Percentiles rank a stretch among this genome's conserved stretches.
Evolutionary conservation across 1,140 invertebrate genomes (phyloP).

Genomic region (Rhopalosiphum padi): DNA sequence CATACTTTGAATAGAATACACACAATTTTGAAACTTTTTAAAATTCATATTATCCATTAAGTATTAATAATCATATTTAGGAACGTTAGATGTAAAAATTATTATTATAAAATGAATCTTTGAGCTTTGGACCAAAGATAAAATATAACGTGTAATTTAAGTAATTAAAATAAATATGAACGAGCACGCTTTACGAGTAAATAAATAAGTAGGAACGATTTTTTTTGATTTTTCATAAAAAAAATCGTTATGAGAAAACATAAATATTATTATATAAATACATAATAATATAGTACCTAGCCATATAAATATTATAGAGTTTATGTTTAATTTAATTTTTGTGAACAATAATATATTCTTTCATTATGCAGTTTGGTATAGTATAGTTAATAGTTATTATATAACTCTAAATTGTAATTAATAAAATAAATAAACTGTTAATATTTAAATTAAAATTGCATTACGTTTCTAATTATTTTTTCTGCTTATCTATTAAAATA

Average conservation of each 20-base stretch:
- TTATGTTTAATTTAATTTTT: background rate
- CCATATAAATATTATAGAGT: background rate
- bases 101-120: background rate
- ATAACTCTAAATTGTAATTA: background rate
- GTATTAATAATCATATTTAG: background rate
- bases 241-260: background rate
- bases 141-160: background rate
- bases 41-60: background rate
- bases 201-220: background rate
- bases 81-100: background rate
- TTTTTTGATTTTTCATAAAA: background rate
- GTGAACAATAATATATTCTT: background rate
- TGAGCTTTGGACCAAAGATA: background rate
- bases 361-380: background rate
- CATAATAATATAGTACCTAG: no score
- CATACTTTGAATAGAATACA: background rate
- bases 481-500: background rate
- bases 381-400: background rate
- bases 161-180: background rate
- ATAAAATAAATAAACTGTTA: background rate
- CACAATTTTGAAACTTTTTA: background rate
- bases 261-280: no score
- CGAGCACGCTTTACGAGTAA: background rate
- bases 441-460: background rate
- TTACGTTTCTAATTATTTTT: background rate